phyloP scores from a whole-genome alignment of 2,888 invertebrate genomes.

The Muscina levida region DNA sequence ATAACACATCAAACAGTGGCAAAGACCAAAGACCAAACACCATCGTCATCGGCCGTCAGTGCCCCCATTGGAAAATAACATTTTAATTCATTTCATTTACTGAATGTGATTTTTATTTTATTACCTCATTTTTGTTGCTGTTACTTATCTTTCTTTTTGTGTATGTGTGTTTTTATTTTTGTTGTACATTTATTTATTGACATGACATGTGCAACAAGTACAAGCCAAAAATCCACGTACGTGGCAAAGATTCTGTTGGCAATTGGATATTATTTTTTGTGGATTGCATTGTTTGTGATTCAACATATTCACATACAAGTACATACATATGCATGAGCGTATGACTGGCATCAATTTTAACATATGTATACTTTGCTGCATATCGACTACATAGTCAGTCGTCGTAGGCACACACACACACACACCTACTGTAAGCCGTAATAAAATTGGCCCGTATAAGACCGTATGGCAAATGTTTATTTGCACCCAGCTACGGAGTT shows the following conservation, averaged over 20 bases:
- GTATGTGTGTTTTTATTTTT: conserved; percentile 64
- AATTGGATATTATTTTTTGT: background rate
- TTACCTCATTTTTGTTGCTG: no score
- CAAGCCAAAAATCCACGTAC: no score
- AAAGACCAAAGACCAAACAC: background rate
- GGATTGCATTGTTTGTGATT: conserved; percentile 42
- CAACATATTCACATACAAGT: conserved; percentile 51
- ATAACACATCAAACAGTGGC: background rate
- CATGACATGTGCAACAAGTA: background rate
- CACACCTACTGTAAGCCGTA: conserved; percentile 64
- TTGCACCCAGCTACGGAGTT: background rate
- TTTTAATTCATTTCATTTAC: conserved; percentile 25
- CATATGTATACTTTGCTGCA: no score
- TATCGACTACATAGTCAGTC: no score
- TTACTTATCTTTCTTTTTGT: no score
- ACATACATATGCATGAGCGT: no score
- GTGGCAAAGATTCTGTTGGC: background rate
- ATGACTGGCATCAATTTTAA: no score
- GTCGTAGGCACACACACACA: no score
- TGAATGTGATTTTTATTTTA: conserved; percentile 63
- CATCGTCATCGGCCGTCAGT: background rate
- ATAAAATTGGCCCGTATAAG: conserved; percentile 51
- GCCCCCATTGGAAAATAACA: conserved; percentile 6
- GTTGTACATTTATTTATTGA: conserved; percentile 11
- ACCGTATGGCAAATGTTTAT: background rate